Conservation (phyloP, 2,113 vertebrate genomes). For the Pomatorhinus ruficollis region DNA sequence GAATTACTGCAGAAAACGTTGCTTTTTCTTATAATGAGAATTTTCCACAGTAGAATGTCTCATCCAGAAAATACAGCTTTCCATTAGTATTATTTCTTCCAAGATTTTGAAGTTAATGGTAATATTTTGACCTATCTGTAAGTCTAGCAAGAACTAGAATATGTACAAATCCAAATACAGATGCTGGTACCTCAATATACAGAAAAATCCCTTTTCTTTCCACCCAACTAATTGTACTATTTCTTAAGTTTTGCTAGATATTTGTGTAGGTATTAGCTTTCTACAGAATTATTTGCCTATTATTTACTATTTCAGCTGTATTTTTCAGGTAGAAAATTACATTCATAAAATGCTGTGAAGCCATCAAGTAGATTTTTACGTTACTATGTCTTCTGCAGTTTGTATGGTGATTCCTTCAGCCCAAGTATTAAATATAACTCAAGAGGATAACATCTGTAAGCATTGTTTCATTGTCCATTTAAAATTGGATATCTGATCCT, state of each 20-base stretch:
- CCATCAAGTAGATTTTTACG: rapidly evolving
- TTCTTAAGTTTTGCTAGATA: neutral
- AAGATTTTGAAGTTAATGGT: neutral
- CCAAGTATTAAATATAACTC: neutral
- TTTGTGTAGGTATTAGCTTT: neutral
- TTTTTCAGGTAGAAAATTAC: neutral
- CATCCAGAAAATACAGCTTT: neutral
- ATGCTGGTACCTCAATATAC: neutral
- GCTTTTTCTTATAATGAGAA: neutral
- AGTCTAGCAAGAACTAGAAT: neutral
- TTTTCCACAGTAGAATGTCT: neutral
- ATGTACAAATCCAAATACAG: neutral
- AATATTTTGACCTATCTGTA: neutral
- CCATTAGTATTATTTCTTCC: neutral
- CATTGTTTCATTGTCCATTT: neutral
- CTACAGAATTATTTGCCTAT: neutral
- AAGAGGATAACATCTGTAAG: neutral
- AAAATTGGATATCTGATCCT: neutral
- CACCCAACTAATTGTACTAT: neutral
- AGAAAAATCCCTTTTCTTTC: neutral
- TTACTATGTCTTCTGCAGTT: neutral
- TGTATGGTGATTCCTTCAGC: neutral
- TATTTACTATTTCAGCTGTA: neutral
- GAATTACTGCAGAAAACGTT: neutral
- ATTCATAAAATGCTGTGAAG: neutral